These are phyloP conservation scores for Diglossa cyanea DNA, from an alignment of 2,797 vertebrate species.

Conservation along the genomic window DNA sequence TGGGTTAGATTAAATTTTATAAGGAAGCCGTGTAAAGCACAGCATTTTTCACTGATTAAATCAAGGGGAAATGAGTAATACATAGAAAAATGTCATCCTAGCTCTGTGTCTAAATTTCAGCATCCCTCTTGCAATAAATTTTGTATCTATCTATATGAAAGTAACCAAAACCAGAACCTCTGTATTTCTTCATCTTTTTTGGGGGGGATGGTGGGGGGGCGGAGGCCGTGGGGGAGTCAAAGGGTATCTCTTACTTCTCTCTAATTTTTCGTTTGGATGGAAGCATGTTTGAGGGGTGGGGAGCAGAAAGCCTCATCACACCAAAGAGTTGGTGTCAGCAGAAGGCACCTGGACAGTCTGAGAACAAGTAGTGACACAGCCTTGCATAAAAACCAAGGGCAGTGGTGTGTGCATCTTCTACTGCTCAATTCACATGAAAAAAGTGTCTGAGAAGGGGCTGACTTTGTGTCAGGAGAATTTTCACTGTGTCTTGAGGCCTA, in stretches of 20 bases:
- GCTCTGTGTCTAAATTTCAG: neutral
- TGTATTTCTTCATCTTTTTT: neutral
- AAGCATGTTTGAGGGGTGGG: neutral
- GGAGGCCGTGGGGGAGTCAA: rapidly evolving
- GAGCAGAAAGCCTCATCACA: neutral
- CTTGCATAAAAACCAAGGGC: neutral
- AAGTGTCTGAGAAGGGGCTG: neutral
- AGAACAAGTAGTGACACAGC: neutral
- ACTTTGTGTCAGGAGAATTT: neutral
- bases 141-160: neutral
- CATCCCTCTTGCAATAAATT: neutral
- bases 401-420: neutral
- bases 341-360: neutral
- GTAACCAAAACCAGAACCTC: neutral
- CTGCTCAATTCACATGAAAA: neutral
- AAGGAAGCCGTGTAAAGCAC: neutral
- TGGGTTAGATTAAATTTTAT: neutral
- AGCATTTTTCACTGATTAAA: slow-evolving; percentile 10
- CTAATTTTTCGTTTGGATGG: neutral
- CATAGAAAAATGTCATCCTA: neutral
- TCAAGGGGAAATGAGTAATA: neutral
- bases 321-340: neutral
- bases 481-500: neutral
- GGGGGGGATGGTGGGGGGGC: rapidly evolving
- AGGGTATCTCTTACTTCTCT: neutral